Base-by-base conservation (phyloP, 1,140 invertebrate genomes). In the Heliconius hewitsoni region DNA sequence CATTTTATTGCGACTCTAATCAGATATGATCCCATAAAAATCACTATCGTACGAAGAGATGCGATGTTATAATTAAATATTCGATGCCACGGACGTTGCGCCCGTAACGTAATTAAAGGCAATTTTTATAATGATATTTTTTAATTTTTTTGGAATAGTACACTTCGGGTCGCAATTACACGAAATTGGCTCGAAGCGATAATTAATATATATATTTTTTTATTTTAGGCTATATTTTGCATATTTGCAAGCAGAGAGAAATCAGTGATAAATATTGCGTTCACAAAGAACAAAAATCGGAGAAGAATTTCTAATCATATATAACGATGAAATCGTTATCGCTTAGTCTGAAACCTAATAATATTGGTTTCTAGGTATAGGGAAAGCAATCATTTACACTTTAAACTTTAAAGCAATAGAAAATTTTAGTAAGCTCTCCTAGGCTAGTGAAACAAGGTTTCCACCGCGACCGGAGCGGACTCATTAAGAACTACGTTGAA, bases 61-160 rank as follows among this genome's bases (percentile, higher is more conserved):
- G 60, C 60, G 60, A 4, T 11, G 1, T 66, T 66, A 66, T 66
- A 66, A 66, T 66, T 66, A 30, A 66, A 66, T 16, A 66, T 66
- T 66, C 60, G 60, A 66, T 66, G 27, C 23, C 5, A 27, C 23
- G n/a, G 60, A 66, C 60, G 60, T 66, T 66, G 60, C 55, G 55
- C 11, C 11, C 57, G 57, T 66, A 66, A 66, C 60, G 60, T 66
- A 66, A 27, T 66, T 66, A 66, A 66, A 27, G 60, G 23, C 60
- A 66, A 27, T 66, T 66, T 66, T 66, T 66, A 66, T 66, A 66
- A 66, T 11, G 60, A 66, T 66, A 23, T 11, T 57, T n/a, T 23
- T 34, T 0, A 3, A 34, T 23, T 23, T 66, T 66, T n/a, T 66
- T 30, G 0, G 8, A 66, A 66, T 66, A 66, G 30, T 66, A 27